phyloP scores from a whole-genome alignment of 2,113 vertebrate species.

The Pseudorhombus dupliciocellatus region DNA sequence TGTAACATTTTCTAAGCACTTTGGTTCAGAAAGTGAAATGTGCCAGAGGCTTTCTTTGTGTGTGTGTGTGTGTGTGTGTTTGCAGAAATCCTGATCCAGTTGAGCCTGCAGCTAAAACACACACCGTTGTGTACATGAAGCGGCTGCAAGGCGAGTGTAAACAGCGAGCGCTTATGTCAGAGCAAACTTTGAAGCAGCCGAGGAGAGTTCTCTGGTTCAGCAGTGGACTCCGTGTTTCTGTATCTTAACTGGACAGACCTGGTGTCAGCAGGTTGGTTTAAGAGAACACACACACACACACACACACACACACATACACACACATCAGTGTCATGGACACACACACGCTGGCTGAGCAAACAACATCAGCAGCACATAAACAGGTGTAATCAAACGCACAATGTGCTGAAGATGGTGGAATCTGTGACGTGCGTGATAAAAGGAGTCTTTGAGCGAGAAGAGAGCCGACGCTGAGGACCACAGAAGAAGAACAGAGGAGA shows the following conservation, averaged over 20 bases:
- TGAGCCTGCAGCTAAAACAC: slow-evolving; percentile 47
- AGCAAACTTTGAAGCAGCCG: slow-evolving; percentile 53
- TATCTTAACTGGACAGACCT: slow-evolving; percentile 65
- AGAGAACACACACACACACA: slow-evolving; percentile 56
- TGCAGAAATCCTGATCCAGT: slow-evolving; percentile 11
- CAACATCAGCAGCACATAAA: slow-evolving; percentile 69
- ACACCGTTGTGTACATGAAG: slow-evolving; percentile 33
- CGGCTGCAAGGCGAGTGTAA: slow-evolving; percentile 23
- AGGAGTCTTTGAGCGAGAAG: slow-evolving; percentile 66
- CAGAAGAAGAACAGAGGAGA: slow-evolving; percentile 36
- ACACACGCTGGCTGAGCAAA: slow-evolving; percentile 71
- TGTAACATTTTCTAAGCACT: neutral
- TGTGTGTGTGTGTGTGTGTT: slow-evolving; percentile 11
- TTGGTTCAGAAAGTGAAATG: neutral
- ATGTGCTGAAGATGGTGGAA: slow-evolving; percentile 76
- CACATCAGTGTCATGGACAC: no score
- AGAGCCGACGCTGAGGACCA: slow-evolving; percentile 53
- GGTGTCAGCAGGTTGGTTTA: slow-evolving; percentile 78
- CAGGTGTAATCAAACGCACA: slow-evolving; percentile 75
- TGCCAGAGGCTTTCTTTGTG: neutral
- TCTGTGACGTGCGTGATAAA: slow-evolving; percentile 73
- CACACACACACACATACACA: slow-evolving; percentile 22
- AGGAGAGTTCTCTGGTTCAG: slow-evolving; percentile 44
- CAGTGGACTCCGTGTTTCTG: slow-evolving; percentile 31
- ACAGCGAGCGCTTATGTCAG: slow-evolving; percentile 56